Percentiles rank a stretch among this genome's conserved stretches.
Conservation (phyloP, 1,140 invertebrate genomes). For the Phymastichus coffea region DNA sequence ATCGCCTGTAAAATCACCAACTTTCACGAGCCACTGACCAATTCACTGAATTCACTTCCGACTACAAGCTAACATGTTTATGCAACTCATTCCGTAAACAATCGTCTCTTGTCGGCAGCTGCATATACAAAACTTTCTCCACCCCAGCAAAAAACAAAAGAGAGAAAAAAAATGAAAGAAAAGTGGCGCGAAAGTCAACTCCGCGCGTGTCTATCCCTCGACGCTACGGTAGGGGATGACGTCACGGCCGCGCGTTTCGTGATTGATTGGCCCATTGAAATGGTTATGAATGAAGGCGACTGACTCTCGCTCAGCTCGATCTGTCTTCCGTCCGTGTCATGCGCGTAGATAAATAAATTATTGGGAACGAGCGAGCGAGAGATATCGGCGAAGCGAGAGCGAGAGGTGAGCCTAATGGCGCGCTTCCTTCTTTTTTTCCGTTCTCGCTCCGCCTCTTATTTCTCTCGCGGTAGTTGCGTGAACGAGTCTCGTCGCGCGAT, state of each 20-base stretch:
- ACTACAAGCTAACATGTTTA: no score
- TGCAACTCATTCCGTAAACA: no score
- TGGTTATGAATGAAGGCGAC: conserved; percentile 47
- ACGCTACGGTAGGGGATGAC: no score
- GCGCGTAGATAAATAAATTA: conserved; percentile 53
- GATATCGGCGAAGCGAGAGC: neutral
- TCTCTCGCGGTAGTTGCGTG: neutral
- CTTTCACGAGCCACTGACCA: no score
- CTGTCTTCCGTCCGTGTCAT: conserved; percentile 51
- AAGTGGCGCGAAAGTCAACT: conserved; percentile 30
- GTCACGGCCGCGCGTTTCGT: no score
- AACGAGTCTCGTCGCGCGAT: neutral
- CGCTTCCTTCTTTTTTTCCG: neutral
- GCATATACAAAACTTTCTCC: no score
- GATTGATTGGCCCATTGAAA: conserved; percentile 57
- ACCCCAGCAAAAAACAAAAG: conserved; percentile 2
- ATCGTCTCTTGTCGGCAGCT: no score
- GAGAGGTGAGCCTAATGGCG: conserved; percentile 15
- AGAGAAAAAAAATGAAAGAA: conserved; percentile 28
- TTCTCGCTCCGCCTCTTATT: neutral
- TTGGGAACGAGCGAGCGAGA: conserved; percentile 27
- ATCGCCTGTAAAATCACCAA: no score
- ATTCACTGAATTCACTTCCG: no score
- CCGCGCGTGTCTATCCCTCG: no score
- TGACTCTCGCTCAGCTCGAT: conserved; percentile 37